phyloP scores from a whole-genome alignment of 35 echinoderm and acorn worm genomes.

The Heliocidaris tuberculata region DNA sequence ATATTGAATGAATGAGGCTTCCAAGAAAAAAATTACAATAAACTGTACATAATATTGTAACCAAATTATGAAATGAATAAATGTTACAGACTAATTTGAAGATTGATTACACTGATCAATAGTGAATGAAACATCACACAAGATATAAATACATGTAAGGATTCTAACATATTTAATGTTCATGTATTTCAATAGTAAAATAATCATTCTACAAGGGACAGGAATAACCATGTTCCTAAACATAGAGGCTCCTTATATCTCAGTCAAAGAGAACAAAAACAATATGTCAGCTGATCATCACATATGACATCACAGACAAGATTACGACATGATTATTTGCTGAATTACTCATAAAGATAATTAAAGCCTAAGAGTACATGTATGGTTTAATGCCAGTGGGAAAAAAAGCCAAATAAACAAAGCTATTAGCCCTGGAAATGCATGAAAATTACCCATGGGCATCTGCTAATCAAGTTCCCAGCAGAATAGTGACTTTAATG shows the following conservation, averaged over 20 bases:
- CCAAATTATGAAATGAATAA: too few relatives aligned
- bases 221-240: background rate
- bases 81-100: too few relatives aligned
- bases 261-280: background rate
- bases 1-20: too few relatives aligned
- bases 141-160: background rate
- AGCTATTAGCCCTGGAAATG: too few relatives aligned
- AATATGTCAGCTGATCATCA: background rate
- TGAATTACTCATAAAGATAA: background rate
- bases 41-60: too few relatives aligned
- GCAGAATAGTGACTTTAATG: too few relatives aligned
- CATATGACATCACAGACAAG: background rate
- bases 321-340: background rate
- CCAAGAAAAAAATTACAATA: too few relatives aligned
- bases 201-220: background rate
- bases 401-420: too few relatives aligned
- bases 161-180: background rate
- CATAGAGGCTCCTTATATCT: background rate
- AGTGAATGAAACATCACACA: background rate
- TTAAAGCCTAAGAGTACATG: too few relatives aligned
- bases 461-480: too few relatives aligned
- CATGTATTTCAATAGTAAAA: background rate
- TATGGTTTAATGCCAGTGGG: too few relatives aligned
- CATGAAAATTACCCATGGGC: too few relatives aligned
- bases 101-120: background rate